Evolutionary conservation across 64 coral and sea anemone genomes (phyloP).

Genomic region (Acropora tenuis): DNA sequence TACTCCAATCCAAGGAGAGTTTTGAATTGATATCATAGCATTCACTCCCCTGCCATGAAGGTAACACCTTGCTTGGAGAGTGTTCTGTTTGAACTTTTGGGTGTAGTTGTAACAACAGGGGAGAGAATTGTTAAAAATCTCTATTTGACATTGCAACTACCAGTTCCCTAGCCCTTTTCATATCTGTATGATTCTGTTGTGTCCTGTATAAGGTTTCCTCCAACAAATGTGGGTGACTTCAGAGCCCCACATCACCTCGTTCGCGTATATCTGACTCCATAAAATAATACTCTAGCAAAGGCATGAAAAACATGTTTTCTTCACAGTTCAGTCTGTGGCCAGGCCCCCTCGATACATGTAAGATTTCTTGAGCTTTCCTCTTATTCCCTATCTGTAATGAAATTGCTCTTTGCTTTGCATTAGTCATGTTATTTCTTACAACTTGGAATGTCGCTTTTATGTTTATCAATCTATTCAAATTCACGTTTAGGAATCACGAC

Average conservation of each 20-base stretch:
- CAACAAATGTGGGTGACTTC: constrained; percentile 22
- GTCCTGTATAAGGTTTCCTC: constrained; percentile 48
- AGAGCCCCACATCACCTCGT: neutral
- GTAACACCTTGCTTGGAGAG: constrained; percentile 52
- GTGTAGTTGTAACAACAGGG: constrained; percentile 63
- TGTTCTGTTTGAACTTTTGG: constrained; percentile 63
- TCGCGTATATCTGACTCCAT: neutral
- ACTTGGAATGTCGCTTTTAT: constrained; percentile 4
- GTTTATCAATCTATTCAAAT: neutral
- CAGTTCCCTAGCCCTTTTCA: constrained; percentile 54
- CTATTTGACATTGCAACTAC: constrained; percentile 50
- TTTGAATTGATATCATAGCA: constrained; percentile 47
- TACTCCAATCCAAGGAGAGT: constrained; percentile 23
- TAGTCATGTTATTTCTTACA: constrained; percentile 43
- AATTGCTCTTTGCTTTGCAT: neutral
- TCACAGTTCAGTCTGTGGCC: constrained; percentile 17
- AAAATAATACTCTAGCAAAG: neutral
- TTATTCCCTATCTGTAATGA: neutral
- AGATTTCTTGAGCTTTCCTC: constrained; percentile 20
- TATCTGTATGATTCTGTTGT: constrained; percentile 26
- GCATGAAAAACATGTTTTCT: neutral
- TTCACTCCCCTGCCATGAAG: constrained; percentile 47
- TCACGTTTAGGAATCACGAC: constrained; percentile 9
- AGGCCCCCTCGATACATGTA: neutral
- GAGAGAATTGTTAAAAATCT: constrained; percentile 42